Evolutionary conservation across 2,797 vertebrate species (phyloP), one percentile per base, ranked within the genome.

Genomic region (Lacerta bilineata): DNA sequence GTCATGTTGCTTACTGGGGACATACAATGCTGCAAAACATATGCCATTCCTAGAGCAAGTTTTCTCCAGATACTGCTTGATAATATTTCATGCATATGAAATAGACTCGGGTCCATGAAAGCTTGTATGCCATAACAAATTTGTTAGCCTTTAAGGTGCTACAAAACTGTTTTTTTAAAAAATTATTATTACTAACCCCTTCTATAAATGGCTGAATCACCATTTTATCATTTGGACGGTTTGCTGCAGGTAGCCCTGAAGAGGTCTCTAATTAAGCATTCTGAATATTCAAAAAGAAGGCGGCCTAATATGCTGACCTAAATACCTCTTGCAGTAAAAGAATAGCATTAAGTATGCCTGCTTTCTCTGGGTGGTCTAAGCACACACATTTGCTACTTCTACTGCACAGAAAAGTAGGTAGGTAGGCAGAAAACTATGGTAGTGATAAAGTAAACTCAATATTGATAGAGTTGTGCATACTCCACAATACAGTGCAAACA

Each of bases 401-500:
- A 80, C n/a, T n/a, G 59, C 25, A 41, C 33, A 27, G 55, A 66
- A 64, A 86, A 69, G n/a, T 20, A 79, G 13, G n/a, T 20, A 79
- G 13, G n/a, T 55, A 71, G 33, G n/a, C 55, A 64, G 20, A 79
- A 17, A 50, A 77, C 5, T 11, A 69, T 68, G 72, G 7, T 50
- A 46, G 50, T 55, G 29, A 23, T 33, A 43, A 46, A 64, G 36
- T 20, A 61, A 87, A 46, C 33, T 77, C 43, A 71, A 41, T 59
- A 55, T n/a, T 81, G 71, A 25, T 18, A 69, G 39, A 75, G 25
- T 8, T 27, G n/a, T 43, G 20, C 27, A 75, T 29, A 81, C 55
- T 76, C 39, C 11, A 64, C 23, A 43, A 76, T 76, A 75, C 27
- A 55, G 79, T 50, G 61, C 71, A 89, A 76, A 81, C 23, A 66